Evolutionary conservation across 2,113 vertebrate genomes (phyloP), one percentile per base, ranked within the genome.

Genomic region (Otolemur garnettii): DNA sequence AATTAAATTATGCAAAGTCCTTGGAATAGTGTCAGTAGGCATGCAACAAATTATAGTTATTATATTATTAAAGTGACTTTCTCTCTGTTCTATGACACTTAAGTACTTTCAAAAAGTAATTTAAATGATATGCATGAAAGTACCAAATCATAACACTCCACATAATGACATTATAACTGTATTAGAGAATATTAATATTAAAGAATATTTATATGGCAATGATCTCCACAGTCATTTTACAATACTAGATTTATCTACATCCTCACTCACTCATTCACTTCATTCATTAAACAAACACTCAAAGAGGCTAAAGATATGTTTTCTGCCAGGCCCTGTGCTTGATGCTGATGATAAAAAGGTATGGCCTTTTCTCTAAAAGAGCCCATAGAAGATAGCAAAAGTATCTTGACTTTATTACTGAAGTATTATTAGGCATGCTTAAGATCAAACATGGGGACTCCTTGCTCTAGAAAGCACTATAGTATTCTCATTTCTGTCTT

Each of bases 151-250:
- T 33, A 94, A 68, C 26, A 78, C 11, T 87, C 35, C 14, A 71
- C 17, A 66, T 82, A 79, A 80, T 71, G 71, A 86, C 14, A 60
- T 21, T 30, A 38, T 33, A 79, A 85, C 8, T 94, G 5, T 22
- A 64, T 59, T 90, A 74, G 33, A 45, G 80, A 97, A 92, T 72
- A n/a, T 35, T 89, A 35, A 42, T 68, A 66, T 26, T 28, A 82
- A 33, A 92, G 18, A 82, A 59, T 38, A 90, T 59, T 22, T 26
- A 35, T 17, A 26, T 59, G n/a, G 24, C 64, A 64, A 28, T 21
- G 12, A 53, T 45, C 26, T 15, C 33, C 38, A 42, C 38, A 50
- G 69, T 55, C 38, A 91, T 68, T 79, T 84, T 57, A 19, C 5
- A 33, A 26, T 53, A 3, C 4, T 55, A 66, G 64, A 50, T 50